phyloP scores from a whole-genome alignment of 2,888 invertebrate species.

The Lamellibrachia columna region DNA sequence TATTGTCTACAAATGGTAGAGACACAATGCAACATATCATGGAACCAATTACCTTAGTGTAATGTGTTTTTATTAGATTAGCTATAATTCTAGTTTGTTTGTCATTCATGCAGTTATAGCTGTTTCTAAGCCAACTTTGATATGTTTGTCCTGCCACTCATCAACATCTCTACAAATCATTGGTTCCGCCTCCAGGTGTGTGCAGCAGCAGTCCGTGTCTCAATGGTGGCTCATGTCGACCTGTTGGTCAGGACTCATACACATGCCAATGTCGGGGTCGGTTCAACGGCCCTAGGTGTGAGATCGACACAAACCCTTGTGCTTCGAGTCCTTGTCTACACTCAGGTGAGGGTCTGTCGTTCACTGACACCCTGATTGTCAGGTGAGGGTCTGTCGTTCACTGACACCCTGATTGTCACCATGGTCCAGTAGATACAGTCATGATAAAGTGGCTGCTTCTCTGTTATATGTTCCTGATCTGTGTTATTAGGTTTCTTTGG shows the following conservation, averaged over 20 bases:
- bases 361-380: too few species aligned
- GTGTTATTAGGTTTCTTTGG: too few species aligned
- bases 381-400: too few species aligned
- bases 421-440: background rate
- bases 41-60: background rate
- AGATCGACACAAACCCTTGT: constrained; percentile 73
- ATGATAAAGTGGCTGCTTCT: too few species aligned
- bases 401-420: background rate
- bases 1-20: background rate
- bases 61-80: background rate
- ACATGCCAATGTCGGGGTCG: constrained; percentile 81
- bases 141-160: background rate
- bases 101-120: background rate
- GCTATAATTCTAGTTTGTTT: background rate
- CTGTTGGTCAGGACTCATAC: constrained; percentile 71
- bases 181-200: constrained; percentile 46
- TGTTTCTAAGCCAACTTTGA: background rate
- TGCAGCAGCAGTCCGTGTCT: constrained; percentile 78
- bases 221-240: constrained; percentile 76
- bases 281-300: constrained; percentile 82
- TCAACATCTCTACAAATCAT: background rate
- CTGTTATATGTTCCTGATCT: too few species aligned
- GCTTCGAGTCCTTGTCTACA: constrained; percentile 42
- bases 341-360: constrained; percentile 31
- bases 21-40: background rate